Evolutionary conservation across 2,888 invertebrate species (phyloP), one percentile per base, ranked within the genome.

Genomic region (Agrochola circellaris): DNA sequence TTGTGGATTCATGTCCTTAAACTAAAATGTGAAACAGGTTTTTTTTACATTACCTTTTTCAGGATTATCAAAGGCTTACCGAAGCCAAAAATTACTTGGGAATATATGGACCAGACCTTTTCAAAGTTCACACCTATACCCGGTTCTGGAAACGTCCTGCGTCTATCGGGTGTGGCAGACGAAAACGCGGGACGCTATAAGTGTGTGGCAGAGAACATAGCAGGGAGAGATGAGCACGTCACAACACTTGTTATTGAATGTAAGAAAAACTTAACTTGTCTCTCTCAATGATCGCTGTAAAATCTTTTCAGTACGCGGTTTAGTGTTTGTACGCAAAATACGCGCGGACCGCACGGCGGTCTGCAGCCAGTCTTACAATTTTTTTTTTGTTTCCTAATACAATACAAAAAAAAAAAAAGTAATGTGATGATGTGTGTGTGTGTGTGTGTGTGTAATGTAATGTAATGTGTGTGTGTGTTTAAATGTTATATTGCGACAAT

Each of bases 171-270:
- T 30, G 58, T 76, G 17, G 56, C 30, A 17, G 60, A 56, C 23
- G 26, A 71, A 61, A 34, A 79, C 51, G 74, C 74, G 7, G 83
- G 83, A 13, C 38, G 13, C 0, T 84, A 82, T 42, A 84, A 77
- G 56, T 83, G 83, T 67, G 34, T 82, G 1, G 83, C 77, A 58
- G 15, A 64, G 11, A 83, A 83, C 42, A 38, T 11, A 9, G 67
- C 56, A 2, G 83, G 79, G n/a, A 60, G 17, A 9, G 56, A 66
- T 34, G 77, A 82, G 26, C 79, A 83, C 34, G 23, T 75, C 17
- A 85, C 82, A 9, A 56, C 42, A 76, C 73, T 87, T 42, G 69
- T 58, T 58, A 78, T 87, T 45, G 58, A 82, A 75, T 74, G 86
- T 87, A 79, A 78, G 75, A 6, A 62, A 15, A 68, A 13, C 2